Percentiles rank a stretch among this genome's conserved stretches.
Evolutionary conservation across 1,140 invertebrate genomes (phyloP).

Genomic region (Drosophila kepulauana): DNA sequence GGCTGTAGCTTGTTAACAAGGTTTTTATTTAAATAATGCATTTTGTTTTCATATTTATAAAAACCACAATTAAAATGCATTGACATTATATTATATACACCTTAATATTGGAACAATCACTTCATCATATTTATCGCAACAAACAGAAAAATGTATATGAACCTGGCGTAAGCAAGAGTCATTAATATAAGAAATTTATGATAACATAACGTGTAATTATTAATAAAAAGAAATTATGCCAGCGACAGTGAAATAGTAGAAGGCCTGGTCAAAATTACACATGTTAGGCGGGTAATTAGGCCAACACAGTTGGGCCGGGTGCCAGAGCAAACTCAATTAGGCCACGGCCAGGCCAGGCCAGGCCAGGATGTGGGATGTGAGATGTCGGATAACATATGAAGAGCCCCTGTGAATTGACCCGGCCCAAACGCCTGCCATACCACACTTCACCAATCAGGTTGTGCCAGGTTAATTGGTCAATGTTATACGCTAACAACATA

Average conservation of each 20-base stretch:
- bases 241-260: conserved; percentile 35
- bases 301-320: conserved; percentile 20
- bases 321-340: conserved; percentile 27
- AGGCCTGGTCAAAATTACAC: conserved; percentile 44
- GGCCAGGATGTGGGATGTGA: background rate
- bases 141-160: conserved; percentile 47
- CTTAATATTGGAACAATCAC: background rate
- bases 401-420: conserved; percentile 1
- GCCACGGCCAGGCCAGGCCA: background rate
- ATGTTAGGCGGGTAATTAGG: conserved; percentile 56
- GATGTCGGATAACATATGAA: conserved; percentile 12
- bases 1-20: too few relatives aligned
- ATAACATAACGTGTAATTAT: conserved; percentile 58
- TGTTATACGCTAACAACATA: background rate
- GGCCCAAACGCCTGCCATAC: background rate
- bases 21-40: too few relatives aligned
- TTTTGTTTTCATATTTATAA: too few relatives aligned
- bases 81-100: background rate
- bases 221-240: conserved; percentile 62
- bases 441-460: conserved; percentile 1
- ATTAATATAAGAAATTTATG: conserved; percentile 52
- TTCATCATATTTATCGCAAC: conserved; percentile 32
- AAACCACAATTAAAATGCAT: too few relatives aligned
- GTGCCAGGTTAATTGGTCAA: conserved; percentile 8
- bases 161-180: conserved; percentile 34